Evolutionary conservation across 2,113 vertebrate species (phyloP).

Genomic region (Vanacampus margaritifer): DNA sequence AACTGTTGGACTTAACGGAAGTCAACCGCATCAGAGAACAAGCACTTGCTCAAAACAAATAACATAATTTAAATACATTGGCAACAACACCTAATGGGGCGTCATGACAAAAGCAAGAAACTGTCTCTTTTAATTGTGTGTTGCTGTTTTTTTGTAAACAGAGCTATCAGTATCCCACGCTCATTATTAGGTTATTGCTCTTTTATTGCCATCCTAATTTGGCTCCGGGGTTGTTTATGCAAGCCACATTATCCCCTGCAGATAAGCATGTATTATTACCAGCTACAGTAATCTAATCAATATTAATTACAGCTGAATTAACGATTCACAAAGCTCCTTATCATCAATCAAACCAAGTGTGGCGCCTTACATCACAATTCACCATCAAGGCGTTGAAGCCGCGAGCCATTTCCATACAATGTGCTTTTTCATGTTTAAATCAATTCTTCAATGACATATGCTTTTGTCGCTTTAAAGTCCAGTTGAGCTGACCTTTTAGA

Average conservation of each 20-base stretch:
- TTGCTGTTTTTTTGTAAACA: not conserved
- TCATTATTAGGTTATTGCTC: conserved; percentile 31
- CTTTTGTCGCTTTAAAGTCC: conserved; percentile 25
- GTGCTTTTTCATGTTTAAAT: conserved; percentile 6
- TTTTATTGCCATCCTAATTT: conserved; percentile 23
- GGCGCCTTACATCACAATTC: conserved; percentile 24
- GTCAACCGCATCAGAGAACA: conserved; percentile 41
- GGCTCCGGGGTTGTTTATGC: conserved; percentile 30
- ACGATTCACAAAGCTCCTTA: conserved; percentile 31
- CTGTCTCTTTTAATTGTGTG: conserved; percentile 6
- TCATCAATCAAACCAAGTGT: conserved; percentile 22
- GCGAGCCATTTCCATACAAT: not conserved
- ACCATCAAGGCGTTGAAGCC: conserved; percentile 2
- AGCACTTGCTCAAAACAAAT: conserved; percentile 34
- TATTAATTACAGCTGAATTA: conserved; percentile 52
- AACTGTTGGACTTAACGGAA: conserved; percentile 20
- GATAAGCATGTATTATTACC: conserved; percentile 39
- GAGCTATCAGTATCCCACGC: not conserved
- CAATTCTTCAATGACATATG: not conserved
- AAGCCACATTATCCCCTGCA: conserved; percentile 30
- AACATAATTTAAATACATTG: conserved; percentile 35
- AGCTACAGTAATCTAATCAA: conserved; percentile 46
- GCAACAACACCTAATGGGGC: conserved; percentile 17
- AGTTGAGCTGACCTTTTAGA: conserved; percentile 48
- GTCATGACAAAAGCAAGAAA: conserved; percentile 13